These are phyloP conservation scores for Macquaria australasica DNA, from an alignment of 2,113 vertebrate species.

Conservation along the genomic window DNA sequence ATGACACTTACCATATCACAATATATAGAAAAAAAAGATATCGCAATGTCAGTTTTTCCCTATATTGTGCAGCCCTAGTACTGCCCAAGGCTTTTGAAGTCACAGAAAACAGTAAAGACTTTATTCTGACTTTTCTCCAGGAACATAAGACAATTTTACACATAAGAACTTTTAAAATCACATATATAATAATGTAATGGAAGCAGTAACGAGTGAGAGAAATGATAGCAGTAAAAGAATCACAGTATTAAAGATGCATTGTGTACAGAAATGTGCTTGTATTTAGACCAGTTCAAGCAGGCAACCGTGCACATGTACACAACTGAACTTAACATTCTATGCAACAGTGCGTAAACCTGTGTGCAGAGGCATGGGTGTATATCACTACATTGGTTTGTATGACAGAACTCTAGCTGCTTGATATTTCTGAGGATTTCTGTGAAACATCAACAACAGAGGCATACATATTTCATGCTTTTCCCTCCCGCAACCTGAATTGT, in stretches of 20 bases:
- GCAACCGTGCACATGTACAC: neutral
- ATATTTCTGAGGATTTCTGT: constrained; percentile 58
- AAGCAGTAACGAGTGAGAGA: neutral
- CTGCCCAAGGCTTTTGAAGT: neutral
- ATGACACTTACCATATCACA: too few species aligned
- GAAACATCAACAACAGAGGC: constrained; percentile 44
- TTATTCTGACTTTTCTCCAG: neutral
- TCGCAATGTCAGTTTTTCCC: too few species aligned
- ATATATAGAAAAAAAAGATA: too few species aligned
- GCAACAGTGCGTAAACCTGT: neutral
- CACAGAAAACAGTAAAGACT: neutral
- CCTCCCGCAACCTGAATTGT: constrained; percentile 13
- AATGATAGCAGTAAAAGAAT: neutral
- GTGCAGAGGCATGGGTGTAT: constrained; percentile 19
- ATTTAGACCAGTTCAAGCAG: neutral
- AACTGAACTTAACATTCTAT: neutral
- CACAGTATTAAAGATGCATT: neutral
- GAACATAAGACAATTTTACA: neutral
- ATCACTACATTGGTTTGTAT: constrained; percentile 46
- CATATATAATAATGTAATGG: neutral
- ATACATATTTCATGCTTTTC: constrained; percentile 73
- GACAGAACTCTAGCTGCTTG: constrained; percentile 31
- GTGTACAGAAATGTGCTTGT: neutral
- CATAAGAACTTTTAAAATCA: neutral
- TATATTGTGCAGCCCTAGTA: too few species aligned